These are phyloP conservation scores for Labeo catla DNA, from an alignment of 2,113 vertebrate genomes.

Conservation along the genomic window DNA sequence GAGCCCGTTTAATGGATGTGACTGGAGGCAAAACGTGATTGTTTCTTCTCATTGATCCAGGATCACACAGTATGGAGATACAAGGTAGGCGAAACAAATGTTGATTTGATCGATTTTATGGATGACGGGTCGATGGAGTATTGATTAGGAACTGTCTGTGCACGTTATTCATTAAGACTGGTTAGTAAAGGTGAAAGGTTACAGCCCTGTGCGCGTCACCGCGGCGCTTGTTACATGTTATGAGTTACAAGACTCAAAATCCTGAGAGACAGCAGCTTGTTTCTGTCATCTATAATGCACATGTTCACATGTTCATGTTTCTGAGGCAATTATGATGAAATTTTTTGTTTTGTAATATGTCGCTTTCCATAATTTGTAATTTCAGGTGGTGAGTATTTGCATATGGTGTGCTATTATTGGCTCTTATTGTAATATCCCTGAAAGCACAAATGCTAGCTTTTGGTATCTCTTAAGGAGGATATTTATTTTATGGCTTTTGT, in stretches of 20 bases:
- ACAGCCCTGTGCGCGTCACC: background rate
- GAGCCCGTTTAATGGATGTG: conserved; percentile 28
- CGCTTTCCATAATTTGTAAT: background rate
- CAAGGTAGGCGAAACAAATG: background rate
- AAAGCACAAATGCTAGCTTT: background rate
- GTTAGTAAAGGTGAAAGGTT: conserved; percentile 45
- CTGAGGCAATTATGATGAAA: background rate
- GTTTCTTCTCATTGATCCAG: conserved; percentile 26
- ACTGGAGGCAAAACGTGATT: conserved; percentile 11
- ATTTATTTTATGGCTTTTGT: background rate
- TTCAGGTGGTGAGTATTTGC: background rate
- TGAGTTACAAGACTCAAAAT: background rate
- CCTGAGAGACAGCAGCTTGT: background rate
- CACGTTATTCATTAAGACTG: conserved; percentile 20
- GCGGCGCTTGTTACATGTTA: background rate
- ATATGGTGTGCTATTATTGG: background rate
- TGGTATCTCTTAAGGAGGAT: background rate
- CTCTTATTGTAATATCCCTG: background rate
- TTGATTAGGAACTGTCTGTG: background rate
- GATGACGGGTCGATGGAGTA: background rate
- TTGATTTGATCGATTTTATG: background rate
- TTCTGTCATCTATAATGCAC: background rate
- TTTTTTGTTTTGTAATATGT: background rate
- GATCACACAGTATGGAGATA: background rate
- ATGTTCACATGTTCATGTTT: background rate